Percentiles rank a stretch among this genome's conserved stretches.
phyloP scores from a whole-genome alignment of 2,113 vertebrate genomes.

The Sphyrna mokarran region DNA sequence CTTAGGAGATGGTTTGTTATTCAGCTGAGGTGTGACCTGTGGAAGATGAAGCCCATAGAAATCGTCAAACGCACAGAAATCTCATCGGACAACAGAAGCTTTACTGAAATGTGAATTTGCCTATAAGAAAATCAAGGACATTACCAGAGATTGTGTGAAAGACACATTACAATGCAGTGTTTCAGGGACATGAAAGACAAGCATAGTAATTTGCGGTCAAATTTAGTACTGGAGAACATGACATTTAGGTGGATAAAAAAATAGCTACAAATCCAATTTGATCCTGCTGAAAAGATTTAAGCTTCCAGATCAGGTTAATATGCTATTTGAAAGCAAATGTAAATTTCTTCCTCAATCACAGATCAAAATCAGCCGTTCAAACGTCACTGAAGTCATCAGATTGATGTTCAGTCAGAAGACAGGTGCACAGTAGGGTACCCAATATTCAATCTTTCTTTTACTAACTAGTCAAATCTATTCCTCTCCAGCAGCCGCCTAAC shows the following conservation, averaged over 20 bases:
- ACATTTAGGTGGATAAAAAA: not conserved
- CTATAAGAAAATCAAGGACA: not conserved
- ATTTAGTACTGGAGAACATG: not conserved
- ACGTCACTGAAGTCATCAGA: not conserved
- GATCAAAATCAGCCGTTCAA: not conserved
- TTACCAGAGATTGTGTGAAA: not conserved
- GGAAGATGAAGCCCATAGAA: not conserved
- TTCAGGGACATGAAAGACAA: not conserved
- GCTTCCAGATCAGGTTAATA: not conserved
- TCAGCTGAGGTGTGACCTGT: not conserved
- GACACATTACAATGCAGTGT: not conserved
- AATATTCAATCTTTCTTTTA: not conserved
- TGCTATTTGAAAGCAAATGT: not conserved
- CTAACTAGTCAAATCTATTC: not conserved
- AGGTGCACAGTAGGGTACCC: not conserved
- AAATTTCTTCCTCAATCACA: not conserved
- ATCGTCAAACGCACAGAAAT: not conserved
- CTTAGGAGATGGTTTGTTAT: not conserved
- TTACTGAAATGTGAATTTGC: not conserved
- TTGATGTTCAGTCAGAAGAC: not conserved
- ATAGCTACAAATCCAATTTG: not conserved
- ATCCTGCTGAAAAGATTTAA: not conserved
- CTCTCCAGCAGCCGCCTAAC: not conserved
- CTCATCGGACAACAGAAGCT: not conserved
- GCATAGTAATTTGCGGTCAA: not conserved